Evolutionary conservation across 2,113 vertebrate species (phyloP).

Genomic region (Oreochromis niloticus): DNA sequence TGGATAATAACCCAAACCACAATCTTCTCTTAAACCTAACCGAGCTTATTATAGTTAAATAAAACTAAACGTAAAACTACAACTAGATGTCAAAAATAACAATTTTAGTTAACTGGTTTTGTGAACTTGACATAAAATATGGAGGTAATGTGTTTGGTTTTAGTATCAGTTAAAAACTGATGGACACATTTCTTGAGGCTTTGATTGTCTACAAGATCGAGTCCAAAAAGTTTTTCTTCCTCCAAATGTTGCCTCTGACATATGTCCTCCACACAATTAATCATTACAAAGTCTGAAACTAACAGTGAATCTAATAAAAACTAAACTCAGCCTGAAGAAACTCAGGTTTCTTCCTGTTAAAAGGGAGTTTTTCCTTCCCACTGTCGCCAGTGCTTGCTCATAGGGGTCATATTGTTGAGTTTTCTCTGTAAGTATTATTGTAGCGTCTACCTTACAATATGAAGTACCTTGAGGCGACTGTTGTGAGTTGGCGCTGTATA

Average conservation of each 20-base stretch:
- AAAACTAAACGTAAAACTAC: background rate
- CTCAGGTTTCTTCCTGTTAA: background rate
- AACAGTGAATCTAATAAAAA: accelerated
- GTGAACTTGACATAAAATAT: background rate
- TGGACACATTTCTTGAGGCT: background rate
- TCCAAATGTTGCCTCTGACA: background rate
- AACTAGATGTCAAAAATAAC: background rate
- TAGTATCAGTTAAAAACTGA: background rate
- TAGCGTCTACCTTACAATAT: background rate
- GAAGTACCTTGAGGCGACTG: background rate
- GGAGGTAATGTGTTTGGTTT: background rate
- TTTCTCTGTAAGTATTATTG: background rate
- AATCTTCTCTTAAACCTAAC: background rate
- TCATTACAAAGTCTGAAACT: background rate
- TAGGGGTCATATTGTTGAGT: background rate
- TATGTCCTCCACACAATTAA: background rate
- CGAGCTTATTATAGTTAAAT: background rate
- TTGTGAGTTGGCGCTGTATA: accelerated
- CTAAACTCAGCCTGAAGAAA: background rate
- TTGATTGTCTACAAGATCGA: background rate
- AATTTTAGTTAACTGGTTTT: background rate
- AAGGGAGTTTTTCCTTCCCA: accelerated
- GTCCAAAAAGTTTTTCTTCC: too few species aligned
- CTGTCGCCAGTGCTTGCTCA: background rate
- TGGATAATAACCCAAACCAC: background rate